Evolutionary conservation across 1,140 invertebrate genomes (phyloP), one percentile per base, ranked within the genome.

Genomic region (Magallana ariakensis): DNA sequence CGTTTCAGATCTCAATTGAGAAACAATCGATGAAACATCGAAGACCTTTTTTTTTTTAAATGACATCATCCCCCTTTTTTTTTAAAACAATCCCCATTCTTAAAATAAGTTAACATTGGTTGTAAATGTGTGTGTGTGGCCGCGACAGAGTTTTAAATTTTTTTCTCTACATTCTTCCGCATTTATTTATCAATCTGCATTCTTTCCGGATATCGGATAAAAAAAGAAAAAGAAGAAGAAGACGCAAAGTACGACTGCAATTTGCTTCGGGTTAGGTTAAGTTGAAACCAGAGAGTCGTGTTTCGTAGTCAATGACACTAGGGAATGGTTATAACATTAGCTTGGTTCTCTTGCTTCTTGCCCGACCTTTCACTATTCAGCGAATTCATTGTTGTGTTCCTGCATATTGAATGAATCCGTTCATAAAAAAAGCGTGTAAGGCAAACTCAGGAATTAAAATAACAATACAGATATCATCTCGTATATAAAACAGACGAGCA

Each of bases 381-480:
- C 19, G 22, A 22, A 26, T 26, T 75, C 66, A 75, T 75, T 75
- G 66, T 26, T 26, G 66, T 75, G 66, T 46, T 26, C 33, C 10
- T 75, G 66, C 22, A 75, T 75, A 75, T 75, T 75, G 66, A 75
- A 75, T 75, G 66, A 75, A 75, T 75, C 66, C 66, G 22, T 19
- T 75, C 66, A 75, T 75, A 75, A 75, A 75, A 46, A 66, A 75
- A 26, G 33, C 33, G 66, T 75, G 66, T 75, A 26, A 75, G 66
- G 22, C 66, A 75, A 33, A 19, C 9, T 26, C 9, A 33, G 22
- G 66, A 75, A 75, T 75, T 75, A 75, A 75, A 75, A 75, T 75
- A 75, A 75, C 66, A 75, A 75, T 75, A 26, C 22, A 75, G 66
- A 75, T 75, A 75, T 75, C 66, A 75, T 75, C 66, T 75, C 26